phyloP scores from a whole-genome alignment of 2,888 invertebrate species.

The Mesodorylaimus sp. region DNA sequence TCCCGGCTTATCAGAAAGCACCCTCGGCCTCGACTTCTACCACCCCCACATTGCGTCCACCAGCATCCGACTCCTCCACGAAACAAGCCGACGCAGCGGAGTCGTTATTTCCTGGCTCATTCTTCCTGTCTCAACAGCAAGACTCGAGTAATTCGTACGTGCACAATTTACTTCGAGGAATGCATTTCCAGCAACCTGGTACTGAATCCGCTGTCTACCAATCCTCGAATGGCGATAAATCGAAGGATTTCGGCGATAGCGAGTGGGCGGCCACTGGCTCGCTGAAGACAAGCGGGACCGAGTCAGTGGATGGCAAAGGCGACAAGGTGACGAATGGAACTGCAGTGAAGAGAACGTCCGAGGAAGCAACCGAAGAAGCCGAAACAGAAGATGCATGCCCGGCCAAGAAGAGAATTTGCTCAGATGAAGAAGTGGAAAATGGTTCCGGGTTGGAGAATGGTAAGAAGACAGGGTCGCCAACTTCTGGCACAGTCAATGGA shows the following conservation, averaged over 20 bases:
- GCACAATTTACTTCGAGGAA: not conserved
- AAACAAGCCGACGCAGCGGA: not conserved
- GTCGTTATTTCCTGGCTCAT: not conserved
- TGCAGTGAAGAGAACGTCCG: no score
- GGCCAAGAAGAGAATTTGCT: no score
- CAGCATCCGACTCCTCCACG: not conserved
- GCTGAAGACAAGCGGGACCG: no score
- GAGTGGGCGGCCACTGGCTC: no score
- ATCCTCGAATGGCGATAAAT: no score
- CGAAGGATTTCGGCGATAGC: no score
- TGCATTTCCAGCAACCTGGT: not conserved
- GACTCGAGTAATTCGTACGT: not conserved
- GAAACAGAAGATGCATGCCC: no score
- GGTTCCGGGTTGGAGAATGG: not conserved
- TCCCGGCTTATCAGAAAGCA: constrained; percentile 20
- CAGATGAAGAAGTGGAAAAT: no score
- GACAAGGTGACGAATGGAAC: no score
- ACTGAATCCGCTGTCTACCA: no score
- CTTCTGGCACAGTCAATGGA: constrained; percentile 1
- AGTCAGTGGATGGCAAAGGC: no score
- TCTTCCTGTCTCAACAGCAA: not conserved
- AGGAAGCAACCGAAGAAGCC: no score
- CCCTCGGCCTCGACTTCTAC: not conserved
- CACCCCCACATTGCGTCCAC: not conserved
- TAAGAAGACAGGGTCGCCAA: not conserved